A percentile compares a stretch with the other conserved stretches of the same genome.
phyloP scores from a whole-genome alignment of 2,113 vertebrate species.

The Oreochromis spilurus region DNA sequence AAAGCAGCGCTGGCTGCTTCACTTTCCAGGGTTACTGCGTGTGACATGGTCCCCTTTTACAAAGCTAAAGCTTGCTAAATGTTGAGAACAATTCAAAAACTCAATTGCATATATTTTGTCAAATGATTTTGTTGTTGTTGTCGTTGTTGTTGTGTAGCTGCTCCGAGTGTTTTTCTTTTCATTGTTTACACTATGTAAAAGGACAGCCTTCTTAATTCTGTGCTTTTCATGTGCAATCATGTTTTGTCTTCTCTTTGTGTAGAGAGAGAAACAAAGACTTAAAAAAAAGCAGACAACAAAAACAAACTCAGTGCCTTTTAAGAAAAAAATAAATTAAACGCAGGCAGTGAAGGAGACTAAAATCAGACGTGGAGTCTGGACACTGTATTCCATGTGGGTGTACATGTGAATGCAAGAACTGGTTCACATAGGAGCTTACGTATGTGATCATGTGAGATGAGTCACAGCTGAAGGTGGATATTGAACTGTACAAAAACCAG shows the following conservation, averaged over 20 bases:
- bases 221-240: background rate
- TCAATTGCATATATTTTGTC: background rate
- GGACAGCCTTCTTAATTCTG: background rate
- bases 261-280: background rate
- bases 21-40: background rate
- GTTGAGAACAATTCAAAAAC: background rate
- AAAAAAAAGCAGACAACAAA: background rate
- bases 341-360: background rate
- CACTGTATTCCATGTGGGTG: background rate
- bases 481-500: conserved; percentile 16
- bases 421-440: background rate
- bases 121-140: background rate
- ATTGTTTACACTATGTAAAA: background rate
- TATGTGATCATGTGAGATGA: conserved; percentile 18
- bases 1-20: background rate
- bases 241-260: background rate
- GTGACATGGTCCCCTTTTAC: background rate
- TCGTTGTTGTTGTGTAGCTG: background rate
- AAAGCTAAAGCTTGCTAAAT: background rate
- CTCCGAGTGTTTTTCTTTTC: background rate
- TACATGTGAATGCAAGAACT: background rate
- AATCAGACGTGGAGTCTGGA: background rate
- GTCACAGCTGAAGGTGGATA: conserved; percentile 33
- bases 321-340: background rate
- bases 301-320: background rate